Conservation (phyloP, 1,140 invertebrate genomes). For the Drosophila burlai region DNA sequence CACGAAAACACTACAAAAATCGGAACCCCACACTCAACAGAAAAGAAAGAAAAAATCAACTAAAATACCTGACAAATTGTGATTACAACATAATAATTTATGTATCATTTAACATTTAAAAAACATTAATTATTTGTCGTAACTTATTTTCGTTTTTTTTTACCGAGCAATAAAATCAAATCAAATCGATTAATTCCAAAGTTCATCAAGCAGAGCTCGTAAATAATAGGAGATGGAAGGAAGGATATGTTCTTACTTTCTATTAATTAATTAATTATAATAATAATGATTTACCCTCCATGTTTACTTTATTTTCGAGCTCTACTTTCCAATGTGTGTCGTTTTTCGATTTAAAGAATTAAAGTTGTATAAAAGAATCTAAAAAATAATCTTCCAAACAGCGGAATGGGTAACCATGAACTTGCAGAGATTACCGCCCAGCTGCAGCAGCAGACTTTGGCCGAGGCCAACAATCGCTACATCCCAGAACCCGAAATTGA, state of each 20-base stretch:
- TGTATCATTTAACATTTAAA: constrained; percentile 63
- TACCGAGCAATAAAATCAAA: constrained; percentile 68
- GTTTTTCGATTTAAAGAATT: constrained; percentile 9
- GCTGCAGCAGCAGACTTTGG: constrained; percentile 28
- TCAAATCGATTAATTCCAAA: constrained; percentile 17
- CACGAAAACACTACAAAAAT: constrained; percentile 21
- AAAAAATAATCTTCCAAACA: constrained; percentile 45
- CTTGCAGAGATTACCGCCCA: constrained; percentile 62
- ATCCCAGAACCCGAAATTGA: constrained; percentile 29
- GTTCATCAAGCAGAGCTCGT: not conserved
- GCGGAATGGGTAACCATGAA: constrained; percentile 46
- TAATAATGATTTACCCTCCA: not conserved
- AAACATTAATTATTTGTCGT: constrained; percentile 51
- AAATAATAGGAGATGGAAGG: not conserved
- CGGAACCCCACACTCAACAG: constrained; percentile 30
- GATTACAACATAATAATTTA: constrained; percentile 58
- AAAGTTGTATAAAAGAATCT: constrained; percentile 16
- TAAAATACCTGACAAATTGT: constrained; percentile 78
- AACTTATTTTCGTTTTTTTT: constrained; percentile 69
- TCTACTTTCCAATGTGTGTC: not conserved
- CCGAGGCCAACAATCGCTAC: constrained; percentile 17
- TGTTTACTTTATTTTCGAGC: not conserved
- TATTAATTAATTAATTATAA: not conserved
- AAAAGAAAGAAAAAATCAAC: constrained; percentile 17
- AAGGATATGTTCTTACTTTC: not conserved